Conservation (phyloP, 2,888 invertebrate species). For the Eupithecia insigniata region DNA sequence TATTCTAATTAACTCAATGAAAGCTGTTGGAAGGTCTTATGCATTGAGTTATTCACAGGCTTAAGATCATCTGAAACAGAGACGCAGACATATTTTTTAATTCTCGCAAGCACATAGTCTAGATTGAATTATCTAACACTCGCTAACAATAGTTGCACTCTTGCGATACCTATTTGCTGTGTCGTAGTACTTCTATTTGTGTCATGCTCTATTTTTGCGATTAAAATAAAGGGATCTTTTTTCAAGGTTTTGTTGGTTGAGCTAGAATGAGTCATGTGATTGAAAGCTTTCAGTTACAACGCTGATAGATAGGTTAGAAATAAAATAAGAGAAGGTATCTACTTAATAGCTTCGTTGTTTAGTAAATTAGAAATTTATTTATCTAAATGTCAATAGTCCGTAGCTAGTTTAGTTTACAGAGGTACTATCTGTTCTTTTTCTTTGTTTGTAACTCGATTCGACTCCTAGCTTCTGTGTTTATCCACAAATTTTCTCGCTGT, state of each 20-base stretch:
- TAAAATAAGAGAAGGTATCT: neutral
- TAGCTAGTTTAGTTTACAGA: neutral
- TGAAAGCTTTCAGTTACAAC: conserved; percentile 7
- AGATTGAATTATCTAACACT: conserved; percentile 18
- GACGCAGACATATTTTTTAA: neutral
- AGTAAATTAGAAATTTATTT: neutral
- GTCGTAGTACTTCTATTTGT: conserved; percentile 24
- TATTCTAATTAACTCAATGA: neutral
- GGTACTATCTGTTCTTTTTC: neutral
- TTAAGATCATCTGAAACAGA: neutral
- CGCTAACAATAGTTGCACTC: conserved; percentile 38
- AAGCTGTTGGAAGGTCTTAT: neutral
- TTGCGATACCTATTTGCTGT: conserved; percentile 32
- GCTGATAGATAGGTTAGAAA: neutral
- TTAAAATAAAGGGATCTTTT: conserved; percentile 1
- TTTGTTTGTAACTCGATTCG: neutral
- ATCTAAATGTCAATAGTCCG: neutral
- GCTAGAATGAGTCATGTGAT: conserved; percentile 12
- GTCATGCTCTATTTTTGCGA: conserved; percentile 25
- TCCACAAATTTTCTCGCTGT: conserved; percentile 48
- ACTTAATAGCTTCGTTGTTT: neutral
- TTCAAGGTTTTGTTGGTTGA: conserved; percentile 20
- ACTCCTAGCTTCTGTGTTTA: conserved; percentile 22
- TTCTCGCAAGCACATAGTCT: neutral
- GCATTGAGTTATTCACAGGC: neutral